These are phyloP conservation scores for Lasioglossum zephyrum DNA, from an alignment of 2,888 invertebrate species.

Conservation along the genomic window DNA sequence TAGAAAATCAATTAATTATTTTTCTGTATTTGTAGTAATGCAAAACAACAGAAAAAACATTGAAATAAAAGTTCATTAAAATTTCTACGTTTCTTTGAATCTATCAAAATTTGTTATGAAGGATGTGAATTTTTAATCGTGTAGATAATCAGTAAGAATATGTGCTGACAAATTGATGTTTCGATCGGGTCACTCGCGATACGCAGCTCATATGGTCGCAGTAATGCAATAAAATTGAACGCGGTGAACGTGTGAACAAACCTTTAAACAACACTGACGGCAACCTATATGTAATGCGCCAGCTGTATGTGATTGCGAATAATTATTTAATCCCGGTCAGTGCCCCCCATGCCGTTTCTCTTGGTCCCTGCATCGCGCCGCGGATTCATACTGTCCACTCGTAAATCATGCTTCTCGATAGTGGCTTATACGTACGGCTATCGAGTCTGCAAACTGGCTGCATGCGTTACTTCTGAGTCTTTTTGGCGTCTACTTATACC, in stretches of 20 bases:
- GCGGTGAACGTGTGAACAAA: conserved; percentile 38
- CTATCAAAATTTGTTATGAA: neutral
- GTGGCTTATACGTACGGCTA: conserved; percentile 44
- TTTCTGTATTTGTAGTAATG: neutral
- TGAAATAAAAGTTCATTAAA: neutral
- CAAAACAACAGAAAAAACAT: neutral
- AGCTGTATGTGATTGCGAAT: conserved; percentile 79
- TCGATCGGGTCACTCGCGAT: neutral
- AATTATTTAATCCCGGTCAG: conserved; percentile 79
- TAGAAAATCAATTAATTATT: neutral
- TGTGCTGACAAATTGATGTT: neutral
- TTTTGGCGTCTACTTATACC: conserved; percentile 32
- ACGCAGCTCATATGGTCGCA: neutral
- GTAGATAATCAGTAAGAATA: neutral
- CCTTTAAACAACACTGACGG: conserved; percentile 60
- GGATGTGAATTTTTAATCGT: neutral
- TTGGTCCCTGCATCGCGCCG: conserved; percentile 58
- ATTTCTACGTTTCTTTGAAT: neutral
- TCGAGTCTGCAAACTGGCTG: conserved; percentile 45
- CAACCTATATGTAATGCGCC: conserved; percentile 72
- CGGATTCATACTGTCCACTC: conserved; percentile 75
- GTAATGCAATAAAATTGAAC: neutral
- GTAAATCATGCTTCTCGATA: conserved; percentile 74
- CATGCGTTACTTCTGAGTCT: conserved; percentile 24
- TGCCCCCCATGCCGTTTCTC: conserved; percentile 51